Evolutionary conservation across 2,113 vertebrate species (phyloP).

Genomic region (Thamnophis sirtalis): DNA sequence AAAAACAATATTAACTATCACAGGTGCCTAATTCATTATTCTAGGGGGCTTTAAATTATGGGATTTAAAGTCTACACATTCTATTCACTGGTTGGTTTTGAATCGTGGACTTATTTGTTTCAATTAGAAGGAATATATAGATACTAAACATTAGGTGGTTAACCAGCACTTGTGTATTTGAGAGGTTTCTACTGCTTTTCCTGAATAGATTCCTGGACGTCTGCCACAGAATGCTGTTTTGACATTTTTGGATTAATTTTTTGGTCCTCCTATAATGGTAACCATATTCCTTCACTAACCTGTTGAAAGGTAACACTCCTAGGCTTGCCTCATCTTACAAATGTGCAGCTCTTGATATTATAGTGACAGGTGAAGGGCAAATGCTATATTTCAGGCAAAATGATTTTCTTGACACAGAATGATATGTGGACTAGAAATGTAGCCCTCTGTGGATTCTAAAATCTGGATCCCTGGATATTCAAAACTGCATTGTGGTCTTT

Average conservation of each 20-base stretch:
- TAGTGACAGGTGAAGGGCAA: not conserved
- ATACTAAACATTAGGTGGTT: not conserved
- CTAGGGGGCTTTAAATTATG: not conserved
- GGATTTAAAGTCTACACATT: not conserved
- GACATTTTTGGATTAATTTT: not conserved
- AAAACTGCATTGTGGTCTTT: not conserved
- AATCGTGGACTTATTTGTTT: not conserved
- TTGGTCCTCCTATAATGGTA: not conserved
- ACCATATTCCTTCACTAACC: not conserved
- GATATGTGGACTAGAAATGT: not conserved
- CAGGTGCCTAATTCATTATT: not conserved
- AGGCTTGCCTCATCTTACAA: not conserved
- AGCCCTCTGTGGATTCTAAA: not conserved
- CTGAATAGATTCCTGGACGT: no score
- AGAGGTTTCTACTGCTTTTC: not conserved
- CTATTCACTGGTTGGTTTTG: not conserved
- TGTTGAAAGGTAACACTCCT: not conserved
- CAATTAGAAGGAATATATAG: not conserved
- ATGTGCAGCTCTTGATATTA: not conserved
- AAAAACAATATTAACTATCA: not conserved
- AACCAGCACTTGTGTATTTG: not conserved
- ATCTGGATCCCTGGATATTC: not conserved
- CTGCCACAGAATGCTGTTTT: not conserved
- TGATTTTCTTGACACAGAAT: not conserved
- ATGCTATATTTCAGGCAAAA: not conserved